Base-by-base conservation (phyloP, 2,113 vertebrate species). In the Triplophysa tibetana region DNA sequence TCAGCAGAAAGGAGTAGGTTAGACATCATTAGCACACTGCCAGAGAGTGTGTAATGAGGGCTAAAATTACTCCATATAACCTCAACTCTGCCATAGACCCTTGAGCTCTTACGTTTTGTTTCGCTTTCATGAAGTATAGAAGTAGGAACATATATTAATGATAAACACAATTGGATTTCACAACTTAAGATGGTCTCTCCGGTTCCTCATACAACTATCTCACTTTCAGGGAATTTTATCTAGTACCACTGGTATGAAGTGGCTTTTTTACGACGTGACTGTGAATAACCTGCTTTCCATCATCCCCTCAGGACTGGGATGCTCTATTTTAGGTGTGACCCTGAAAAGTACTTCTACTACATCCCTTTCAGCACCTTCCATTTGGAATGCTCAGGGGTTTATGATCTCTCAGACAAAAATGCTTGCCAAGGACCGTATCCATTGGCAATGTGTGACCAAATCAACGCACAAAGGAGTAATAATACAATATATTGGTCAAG, bases 21-120 rank as follows among this genome's bases (percentile, higher is more conserved):
- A 74, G 89, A 91, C 87, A 91, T 85, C 85, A 90, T 92, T 91
- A 91, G 88, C 82, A 70, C 83, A 86, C 80, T 85, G 80, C 83
- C 87, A 52, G 56, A 67, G 29, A 85, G 86, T 69, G 60, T 87
- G 83, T 89, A 90, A 90, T 83, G 84, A 90, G 81, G 79, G 78
- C 66, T 54, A 17, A 80, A 86, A 84, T 89, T 81, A 89, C 72
- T 86, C 84, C 77, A 70, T 85, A 72, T 69, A 43, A 85, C 84
- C 81, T 76, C 63, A 43, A 81, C 73, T 78, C 86, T 81, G 82
- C 79, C 78, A 82, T 74, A 83, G 75, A 87, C 79, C 69, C 70
- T 77, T 4, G 45, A 54, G 9, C 66, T 70, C 26, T 68, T 26
- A 10, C 64, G 38, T 61, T 77, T 74, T 24, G 38, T 19, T 19